Percentiles rank a stretch among this genome's conserved stretches.
These are phyloP conservation scores for Lasioglossum morio DNA, from an alignment of 2,888 invertebrate species.

Conservation along the genomic window DNA sequence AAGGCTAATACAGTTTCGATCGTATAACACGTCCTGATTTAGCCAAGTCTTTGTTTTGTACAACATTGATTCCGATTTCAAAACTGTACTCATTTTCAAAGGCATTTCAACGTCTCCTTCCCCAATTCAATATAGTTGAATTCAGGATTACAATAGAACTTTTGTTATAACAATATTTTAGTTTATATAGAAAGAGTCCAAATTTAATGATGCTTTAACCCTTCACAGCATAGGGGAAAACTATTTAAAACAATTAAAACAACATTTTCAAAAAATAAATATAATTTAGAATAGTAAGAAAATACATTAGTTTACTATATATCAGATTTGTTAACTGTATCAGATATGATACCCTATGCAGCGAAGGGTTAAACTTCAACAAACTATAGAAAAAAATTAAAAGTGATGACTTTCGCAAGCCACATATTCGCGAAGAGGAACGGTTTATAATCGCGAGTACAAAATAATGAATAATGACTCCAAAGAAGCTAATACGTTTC, in stretches of 20 bases:
- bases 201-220: too few relatives aligned
- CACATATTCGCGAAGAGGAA: neutral
- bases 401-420: neutral
- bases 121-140: neutral
- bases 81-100: neutral
- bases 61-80: neutral
- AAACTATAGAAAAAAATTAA: too few relatives aligned
- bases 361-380: too few relatives aligned
- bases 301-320: too few relatives aligned
- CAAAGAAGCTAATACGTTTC: neutral
- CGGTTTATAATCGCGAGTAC: neutral
- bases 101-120: neutral
- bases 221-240: too few relatives aligned
- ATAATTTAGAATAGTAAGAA: too few relatives aligned
- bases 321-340: too few relatives aligned
- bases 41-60: neutral
- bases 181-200: too few relatives aligned
- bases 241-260: too few relatives aligned
- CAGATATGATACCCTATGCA: too few relatives aligned
- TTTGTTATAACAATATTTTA: too few relatives aligned
- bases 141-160: neutral
- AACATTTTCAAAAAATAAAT: too few relatives aligned
- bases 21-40: neutral
- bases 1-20: neutral
- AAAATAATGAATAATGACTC: neutral